A percentile compares a stretch with the other conserved stretches of the same genome.
phyloP scores from a whole-genome alignment of 2,888 invertebrate genomes.

The Osedax fenrisi region DNA sequence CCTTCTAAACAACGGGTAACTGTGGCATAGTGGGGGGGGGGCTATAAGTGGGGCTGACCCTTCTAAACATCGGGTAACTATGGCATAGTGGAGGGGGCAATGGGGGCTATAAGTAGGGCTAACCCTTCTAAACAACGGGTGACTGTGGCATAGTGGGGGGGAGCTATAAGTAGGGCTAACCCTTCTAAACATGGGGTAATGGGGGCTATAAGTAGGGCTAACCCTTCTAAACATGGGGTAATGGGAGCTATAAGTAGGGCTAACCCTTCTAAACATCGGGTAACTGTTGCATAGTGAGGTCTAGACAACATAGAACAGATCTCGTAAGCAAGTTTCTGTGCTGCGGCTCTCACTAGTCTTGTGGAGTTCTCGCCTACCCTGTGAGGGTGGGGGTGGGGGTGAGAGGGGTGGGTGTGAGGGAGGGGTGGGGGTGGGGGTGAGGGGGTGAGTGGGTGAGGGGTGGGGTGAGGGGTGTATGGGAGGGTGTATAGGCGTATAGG shows the following conservation, averaged over 20 bases:
- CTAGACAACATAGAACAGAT: slow-evolving; percentile 78
- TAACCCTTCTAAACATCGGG: slow-evolving; percentile 76
- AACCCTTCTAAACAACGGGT: too few relatives aligned
- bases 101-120: too few relatives aligned
- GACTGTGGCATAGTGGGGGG: too few relatives aligned
- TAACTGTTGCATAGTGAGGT: slow-evolving; percentile 71
- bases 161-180: too few relatives aligned
- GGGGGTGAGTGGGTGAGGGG: not conserved
- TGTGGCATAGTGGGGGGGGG: too few relatives aligned
- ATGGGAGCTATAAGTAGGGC: too few relatives aligned
- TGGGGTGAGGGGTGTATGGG: not conserved
- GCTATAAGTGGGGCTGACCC: too few relatives aligned
- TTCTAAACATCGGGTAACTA: slow-evolving; percentile 78
- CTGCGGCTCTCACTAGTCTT: slow-evolving; percentile 81
- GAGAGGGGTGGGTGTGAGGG: not conserved
- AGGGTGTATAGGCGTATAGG: too few relatives aligned
- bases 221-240: too few relatives aligned
- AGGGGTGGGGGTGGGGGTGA: not conserved
- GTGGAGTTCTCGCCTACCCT: slow-evolving; percentile 96
- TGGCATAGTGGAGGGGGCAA: slow-evolving; percentile 70
- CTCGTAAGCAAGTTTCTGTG: slow-evolving; percentile 89
- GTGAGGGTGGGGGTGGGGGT: not conserved
- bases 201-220: too few relatives aligned
- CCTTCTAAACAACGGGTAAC: too few relatives aligned
- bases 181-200: too few relatives aligned